Base-by-base conservation (phyloP, 2,888 invertebrate genomes). In the Watsonalla binaria region DNA sequence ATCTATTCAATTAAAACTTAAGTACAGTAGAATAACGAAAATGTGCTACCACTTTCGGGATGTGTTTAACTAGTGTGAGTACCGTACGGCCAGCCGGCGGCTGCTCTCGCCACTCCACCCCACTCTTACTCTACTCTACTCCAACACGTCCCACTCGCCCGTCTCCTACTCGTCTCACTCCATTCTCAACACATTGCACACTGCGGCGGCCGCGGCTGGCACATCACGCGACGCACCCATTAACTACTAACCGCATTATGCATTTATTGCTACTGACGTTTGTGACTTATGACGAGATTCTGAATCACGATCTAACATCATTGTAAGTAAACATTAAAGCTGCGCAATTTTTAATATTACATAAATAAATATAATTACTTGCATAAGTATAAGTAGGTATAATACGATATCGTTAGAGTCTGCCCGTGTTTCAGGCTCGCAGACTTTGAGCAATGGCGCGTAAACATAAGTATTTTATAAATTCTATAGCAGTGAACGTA, bases 241-340 rank as follows among this genome's bases (percentile, higher is more conserved):
- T 75, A 77, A 72, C 78, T 80, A 81, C 80, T 82, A 82, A 68
- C 80, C 84, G 85, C 71, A 47, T 81, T 79, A 84, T 80, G 77
- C 80, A 79, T 80, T 80, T 86, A 89, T 88, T 87, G 86, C 90
- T 90, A 89, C 89, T 86, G 84, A 87, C 84, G 71, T 84, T 90
- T 90, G 90, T 90, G 90, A 90, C 90, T 88, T 89, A 89, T 86
- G 87, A 90, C 90, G 89, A 90, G 90, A 90, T 90, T 90, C 90
- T 85, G 86, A 90, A 90, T 89, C 90, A 90, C 90, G 90, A 86
- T 83, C 89, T 90, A 90, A 89, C 80, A 87, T 87, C 86, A 86
- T 86, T 88, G 88, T 88, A 90, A 87, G 87, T 87, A 86, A 86
- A 88, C 84, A 90, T 90, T 90, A 90, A 90, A 90, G 90, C 90